Base-by-base conservation (phyloP, 2,888 invertebrate genomes). In the Enchytraeus crypticus region DNA sequence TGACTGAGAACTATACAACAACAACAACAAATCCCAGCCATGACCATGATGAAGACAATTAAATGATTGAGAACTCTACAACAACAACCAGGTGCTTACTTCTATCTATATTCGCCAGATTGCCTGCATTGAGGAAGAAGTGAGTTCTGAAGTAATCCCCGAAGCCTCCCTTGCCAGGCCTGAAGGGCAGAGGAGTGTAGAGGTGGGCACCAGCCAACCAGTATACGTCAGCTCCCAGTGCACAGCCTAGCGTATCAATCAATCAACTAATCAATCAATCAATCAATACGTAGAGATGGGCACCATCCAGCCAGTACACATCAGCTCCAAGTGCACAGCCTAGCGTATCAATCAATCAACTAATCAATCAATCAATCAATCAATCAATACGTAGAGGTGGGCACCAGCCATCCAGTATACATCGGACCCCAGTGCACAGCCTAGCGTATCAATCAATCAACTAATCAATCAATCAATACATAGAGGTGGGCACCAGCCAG, bases 201-300 rank as follows among this genome's bases (percentile, higher is more conserved):
- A 92, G 73, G 81, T 97, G 96, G 14, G 90, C 75, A 0, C 88
- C 95, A 2, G 85, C 83, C 18, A 90, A 86, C 90, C 93, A 92
- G 80, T 88, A 92, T 47, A 87, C 83, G 83, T 87, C 78, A 32
- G 79, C 81, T 30, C 82, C 83, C 21, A 81, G 72, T 5, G 79
- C 76, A 72, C 74, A 73, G 4, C 75, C 78, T 77, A 69, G 5
- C n/a, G n/a, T n/a, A n/a, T n/a, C n/a, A n/a, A n/a, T n/a, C n/a
- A n/a, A n/a, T n/a, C n/a, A n/a, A n/a, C n/a, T n/a, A n/a, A n/a
- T n/a, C n/a, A n/a, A n/a, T n/a, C n/a, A n/a, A n/a, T n/a, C n/a
- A n/a, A n/a, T n/a, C n/a, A n/a, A n/a, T n/a, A n/a, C n/a, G 82
- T 88, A 96, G 32, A 92, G 73, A 81, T 97, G 96, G 14, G 90